Percentiles rank a stretch among this genome's conserved stretches.
Evolutionary conservation across 1,140 invertebrate genomes (phyloP).

Genomic region (Venustaconcha ellipsiformis): DNA sequence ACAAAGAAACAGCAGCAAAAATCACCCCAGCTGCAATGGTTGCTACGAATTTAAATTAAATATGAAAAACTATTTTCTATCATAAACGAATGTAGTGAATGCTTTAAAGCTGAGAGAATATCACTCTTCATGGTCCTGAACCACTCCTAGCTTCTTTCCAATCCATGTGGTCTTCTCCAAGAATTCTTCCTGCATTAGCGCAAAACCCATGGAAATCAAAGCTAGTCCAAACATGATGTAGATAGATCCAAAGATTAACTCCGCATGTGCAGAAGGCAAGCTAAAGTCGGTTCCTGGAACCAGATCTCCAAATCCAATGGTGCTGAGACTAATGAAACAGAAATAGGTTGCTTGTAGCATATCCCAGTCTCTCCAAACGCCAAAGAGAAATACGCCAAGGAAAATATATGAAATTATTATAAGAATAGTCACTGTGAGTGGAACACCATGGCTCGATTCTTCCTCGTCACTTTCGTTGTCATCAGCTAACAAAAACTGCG

Average conservation of each 20-base stretch:
- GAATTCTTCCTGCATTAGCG: conserved; percentile 83
- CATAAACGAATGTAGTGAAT: too few species aligned
- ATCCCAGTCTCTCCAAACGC: conserved; percentile 79
- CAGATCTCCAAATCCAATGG: conserved; percentile 95
- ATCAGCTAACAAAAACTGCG: too few species aligned
- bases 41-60: too few species aligned
- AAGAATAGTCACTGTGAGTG: conserved; percentile 61
- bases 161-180: too few species aligned
- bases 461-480: too few species aligned
- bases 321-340: conserved; percentile 85
- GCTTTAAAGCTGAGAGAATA: too few species aligned
- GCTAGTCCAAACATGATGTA: conserved; percentile 91
- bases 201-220: conserved; percentile 98
- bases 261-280: conserved; percentile 68
- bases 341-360: conserved; percentile 94
- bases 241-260: conserved; percentile 57
- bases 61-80: too few species aligned
- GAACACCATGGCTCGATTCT: conserved; percentile 57
- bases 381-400: conserved; percentile 65
- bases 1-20: too few species aligned
- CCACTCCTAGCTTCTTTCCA: too few species aligned
- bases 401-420: conserved; percentile 66
- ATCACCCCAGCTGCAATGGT: too few species aligned
- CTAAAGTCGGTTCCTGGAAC: conserved; percentile 82
- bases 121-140: too few species aligned